phyloP scores from a whole-genome alignment of 2,113 vertebrate genomes.

The Pseudopipra pipra region DNA sequence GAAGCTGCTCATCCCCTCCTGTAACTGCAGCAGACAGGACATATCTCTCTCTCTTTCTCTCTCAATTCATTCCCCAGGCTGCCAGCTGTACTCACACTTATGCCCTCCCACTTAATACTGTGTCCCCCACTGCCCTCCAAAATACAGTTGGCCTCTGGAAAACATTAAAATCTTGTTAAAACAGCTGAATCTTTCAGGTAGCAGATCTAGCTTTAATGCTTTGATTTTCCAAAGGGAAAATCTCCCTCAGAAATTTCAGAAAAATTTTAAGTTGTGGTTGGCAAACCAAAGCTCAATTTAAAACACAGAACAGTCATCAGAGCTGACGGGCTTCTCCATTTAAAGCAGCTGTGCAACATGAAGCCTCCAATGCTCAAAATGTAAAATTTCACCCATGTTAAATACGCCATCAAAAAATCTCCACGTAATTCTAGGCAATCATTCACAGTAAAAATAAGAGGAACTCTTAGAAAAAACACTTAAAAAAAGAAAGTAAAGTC shows the following conservation, averaged over 20 bases:
- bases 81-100: not conserved
- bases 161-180: not conserved
- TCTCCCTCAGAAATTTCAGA: not conserved
- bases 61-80: not conserved
- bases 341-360: not conserved
- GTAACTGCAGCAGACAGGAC: not conserved
- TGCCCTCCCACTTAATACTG: not conserved
- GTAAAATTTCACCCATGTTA: not conserved
- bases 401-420: not conserved
- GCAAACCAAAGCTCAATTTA: not conserved
- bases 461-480: conserved; percentile 46
- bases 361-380: conserved; percentile 41
- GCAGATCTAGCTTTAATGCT: not conserved
- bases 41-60: fast-evolving
- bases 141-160: not conserved
- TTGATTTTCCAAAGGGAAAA: not conserved
- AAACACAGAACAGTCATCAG: not conserved
- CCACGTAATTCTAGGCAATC: not conserved
- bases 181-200: not conserved
- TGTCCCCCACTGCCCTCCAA: not conserved
- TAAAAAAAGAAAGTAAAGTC: conserved; percentile 27
- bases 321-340: not conserved
- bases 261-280: not conserved
- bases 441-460: conserved; percentile 55
- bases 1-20: not conserved